phyloP scores from a whole-genome alignment of 2,113 vertebrate species.

The Xyrauchen texanus region DNA sequence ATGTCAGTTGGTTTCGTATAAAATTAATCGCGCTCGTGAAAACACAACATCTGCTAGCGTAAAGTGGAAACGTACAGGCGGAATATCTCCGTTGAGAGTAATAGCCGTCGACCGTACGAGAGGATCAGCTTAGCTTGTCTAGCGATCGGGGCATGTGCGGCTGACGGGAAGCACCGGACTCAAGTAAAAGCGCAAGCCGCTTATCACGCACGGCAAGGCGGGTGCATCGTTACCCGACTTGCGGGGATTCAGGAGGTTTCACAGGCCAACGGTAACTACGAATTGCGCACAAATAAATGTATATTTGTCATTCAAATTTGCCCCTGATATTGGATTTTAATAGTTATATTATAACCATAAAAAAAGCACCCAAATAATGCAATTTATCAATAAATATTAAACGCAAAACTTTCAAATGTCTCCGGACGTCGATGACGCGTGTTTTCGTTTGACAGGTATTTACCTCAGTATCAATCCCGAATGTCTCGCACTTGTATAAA shows the following conservation, averaged over 20 bases:
- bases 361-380: neutral
- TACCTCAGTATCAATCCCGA: neutral
- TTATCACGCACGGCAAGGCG: conserved; percentile 41
- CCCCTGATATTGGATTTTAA: neutral
- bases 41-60: conserved; percentile 38
- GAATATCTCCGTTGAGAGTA: conserved; percentile 45
- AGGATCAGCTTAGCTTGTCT: conserved; percentile 42
- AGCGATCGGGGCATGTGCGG: conserved; percentile 27
- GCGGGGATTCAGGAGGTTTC: conserved; percentile 48
- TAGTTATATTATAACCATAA: neutral
- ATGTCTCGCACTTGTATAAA: neutral
- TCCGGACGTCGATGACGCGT: neutral
- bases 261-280: conserved; percentile 59
- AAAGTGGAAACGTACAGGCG: conserved; percentile 30
- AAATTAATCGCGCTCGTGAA: conserved; percentile 44
- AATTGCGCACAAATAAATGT: conserved; percentile 31
- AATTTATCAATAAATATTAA: neutral
- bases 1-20: conserved; percentile 75
- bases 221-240: conserved; percentile 41
- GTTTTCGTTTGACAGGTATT: neutral
- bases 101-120: conserved; percentile 56
- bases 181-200: conserved; percentile 39
- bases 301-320: neutral
- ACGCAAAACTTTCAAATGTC: neutral
- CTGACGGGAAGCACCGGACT: conserved; percentile 50